Evolutionary conservation across 2,113 vertebrate genomes (phyloP), one percentile per base, ranked within the genome.

Genomic region (Zeus faber): DNA sequence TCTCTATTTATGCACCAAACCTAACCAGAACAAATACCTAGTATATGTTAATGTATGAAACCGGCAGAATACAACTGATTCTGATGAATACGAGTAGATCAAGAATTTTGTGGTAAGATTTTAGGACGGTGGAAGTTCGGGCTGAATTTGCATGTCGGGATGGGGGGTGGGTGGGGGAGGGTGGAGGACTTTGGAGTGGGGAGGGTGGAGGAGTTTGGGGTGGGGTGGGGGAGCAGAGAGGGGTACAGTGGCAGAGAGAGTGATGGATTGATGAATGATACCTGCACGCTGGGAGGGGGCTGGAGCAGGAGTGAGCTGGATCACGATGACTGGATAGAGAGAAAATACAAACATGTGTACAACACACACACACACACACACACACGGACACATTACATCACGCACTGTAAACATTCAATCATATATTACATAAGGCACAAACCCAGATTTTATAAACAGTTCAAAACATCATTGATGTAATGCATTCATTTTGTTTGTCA

Each of bases 221-320:
- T 3, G 6, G 31, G 31, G 31, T 5, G 31, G 31, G 31, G 31
- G 4, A 33, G 5, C 13, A 56, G 3, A 51, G 40, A 37, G 47
- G 31, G 35, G 62, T 56, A 59, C 79, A 82, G 81, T 87, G 85
- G 85, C 81, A 81, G 75, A 86, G 80, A 86, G 76, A 74, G 65
- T 71, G 76, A 76, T 86, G 76, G 81, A 58, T 31, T n/a, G n/a
- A n/a, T 85, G 73, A 77, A 86, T 90, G 92, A 91, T 96, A 96
- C 94, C 94, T 96, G 94, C 94, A 89, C 94, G 92, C 81, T 96
- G 94, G 90, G 93, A 95, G 80, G 93, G 94, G 85, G 93, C 94
- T 92, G 94, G 94, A 94, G 93, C 93, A 90, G 93, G 94, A 92
- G 93, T 95, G 93, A 96, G 94, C 92, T 93, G 94, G 94, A 96